These are phyloP conservation scores for Dendroctonus valens DNA, from an alignment of 1,140 invertebrate genomes.

Conservation along the genomic window DNA sequence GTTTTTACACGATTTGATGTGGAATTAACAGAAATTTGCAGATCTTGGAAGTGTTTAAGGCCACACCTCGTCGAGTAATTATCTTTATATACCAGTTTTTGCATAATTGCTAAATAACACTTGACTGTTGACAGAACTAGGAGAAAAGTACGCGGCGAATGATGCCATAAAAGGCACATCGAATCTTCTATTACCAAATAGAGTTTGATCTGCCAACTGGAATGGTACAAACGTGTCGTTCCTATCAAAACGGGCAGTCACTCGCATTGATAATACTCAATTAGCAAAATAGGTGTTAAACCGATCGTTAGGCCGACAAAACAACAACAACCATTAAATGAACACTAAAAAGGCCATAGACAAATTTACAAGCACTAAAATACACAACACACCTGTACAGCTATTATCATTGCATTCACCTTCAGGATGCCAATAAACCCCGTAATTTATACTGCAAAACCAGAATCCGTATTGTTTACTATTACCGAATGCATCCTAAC, in stretches of 20 bases:
- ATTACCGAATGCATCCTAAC: too few species aligned
- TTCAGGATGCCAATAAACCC: not conserved
- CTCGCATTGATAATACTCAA: too few species aligned
- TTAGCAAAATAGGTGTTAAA: too few species aligned
- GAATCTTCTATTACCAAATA: too few species aligned
- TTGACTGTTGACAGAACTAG: not conserved
- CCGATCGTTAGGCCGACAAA: not conserved
- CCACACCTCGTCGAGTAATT: slow-evolving; percentile 32
- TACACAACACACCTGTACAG: not conserved
- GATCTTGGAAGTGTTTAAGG: slow-evolving; percentile 17
- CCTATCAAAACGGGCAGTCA: too few species aligned
- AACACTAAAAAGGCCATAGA: too few species aligned
- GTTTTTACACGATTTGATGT: slow-evolving; percentile 30
- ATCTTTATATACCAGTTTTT: slow-evolving; percentile 27
- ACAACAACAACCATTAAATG: too few species aligned
- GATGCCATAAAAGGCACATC: slow-evolving; percentile 3
- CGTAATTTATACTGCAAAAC: slow-evolving; percentile 9
- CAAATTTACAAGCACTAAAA: too few species aligned
- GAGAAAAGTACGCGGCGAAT: not conserved
- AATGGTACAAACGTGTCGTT: too few species aligned
- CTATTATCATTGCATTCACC: slow-evolving; percentile 10
- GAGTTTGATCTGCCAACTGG: too few species aligned
- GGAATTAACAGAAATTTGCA: slow-evolving; percentile 34
- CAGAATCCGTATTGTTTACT: not conserved
- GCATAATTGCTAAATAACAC: slow-evolving; percentile 31